Base-by-base conservation (phyloP, 2,113 vertebrate genomes). In the Apaloderma vittatum region DNA sequence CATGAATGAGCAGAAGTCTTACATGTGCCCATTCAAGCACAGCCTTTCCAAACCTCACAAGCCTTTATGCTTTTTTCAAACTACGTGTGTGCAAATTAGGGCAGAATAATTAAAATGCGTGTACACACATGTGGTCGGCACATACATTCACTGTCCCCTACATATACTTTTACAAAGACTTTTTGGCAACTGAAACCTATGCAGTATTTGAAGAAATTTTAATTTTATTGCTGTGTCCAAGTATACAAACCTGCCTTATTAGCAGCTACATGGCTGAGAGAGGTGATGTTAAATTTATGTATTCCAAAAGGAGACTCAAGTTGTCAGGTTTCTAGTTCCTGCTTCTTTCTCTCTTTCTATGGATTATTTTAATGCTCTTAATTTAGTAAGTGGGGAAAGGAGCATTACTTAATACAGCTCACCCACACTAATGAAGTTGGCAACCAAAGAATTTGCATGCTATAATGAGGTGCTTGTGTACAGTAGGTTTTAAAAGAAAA, bases 401-500 rank as follows among this genome's bases (percentile, higher is more conserved):
- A 87, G 52, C 49, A 52, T 92, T 88, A 82, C 52, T 96, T 93
- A 90, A 66, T 85, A 57, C 63, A 94, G 52, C 59, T 95, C 59
- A 72, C 73, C 37, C 12, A 0, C 71, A 62, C 77, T 92, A 91
- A 91, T 96, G 74, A 95, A 93, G 76, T 52, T 94, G 78, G 37
- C 71, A 94, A 10, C 67, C 59, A 71, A 87, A 77, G 49, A 78
- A 97, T 96, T 95, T 97, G 65, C 93, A 71, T 94, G 34, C 29
- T 91, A 23, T 94, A 94, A 97, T 95, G 90, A 95, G 71, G 61
- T 89, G 76, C 66, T 96, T 96, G 81, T 94, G 90, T 96, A 84
- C 14, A 40, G 49, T 40, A 72, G 48, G 48, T 86, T 95, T 96
- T 94, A 74, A 93, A 94, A 91, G 54, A 90, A 59, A 66, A 81